A percentile compares a stretch with the other conserved stretches of the same genome.
phyloP scores from a whole-genome alignment of 2,797 vertebrate genomes.

The Scleropages formosus region DNA sequence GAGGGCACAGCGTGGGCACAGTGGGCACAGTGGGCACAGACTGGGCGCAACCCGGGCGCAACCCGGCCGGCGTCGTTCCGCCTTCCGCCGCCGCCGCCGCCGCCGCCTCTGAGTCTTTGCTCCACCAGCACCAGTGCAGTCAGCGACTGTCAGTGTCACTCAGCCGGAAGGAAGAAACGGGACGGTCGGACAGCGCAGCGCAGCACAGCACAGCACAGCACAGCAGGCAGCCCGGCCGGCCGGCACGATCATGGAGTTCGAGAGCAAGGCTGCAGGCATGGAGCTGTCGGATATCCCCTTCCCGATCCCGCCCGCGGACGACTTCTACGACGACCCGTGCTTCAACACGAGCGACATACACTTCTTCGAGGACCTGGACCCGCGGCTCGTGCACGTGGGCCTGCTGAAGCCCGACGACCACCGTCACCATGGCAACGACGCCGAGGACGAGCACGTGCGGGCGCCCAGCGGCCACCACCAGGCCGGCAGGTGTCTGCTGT shows the following conservation, averaged over 20 bases:
- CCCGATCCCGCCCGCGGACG: constrained; percentile 79
- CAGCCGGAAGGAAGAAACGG: too few species aligned
- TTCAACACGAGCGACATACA: constrained; percentile 93
- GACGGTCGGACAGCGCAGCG: too few species aligned
- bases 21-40: too few species aligned
- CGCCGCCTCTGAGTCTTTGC: too few species aligned
- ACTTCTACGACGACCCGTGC: constrained; percentile 94
- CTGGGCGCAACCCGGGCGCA: too few species aligned
- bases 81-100: too few species aligned
- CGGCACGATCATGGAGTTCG: constrained; percentile 24
- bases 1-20: neutral
- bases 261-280: constrained; percentile 61
- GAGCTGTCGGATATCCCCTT: constrained; percentile 88
- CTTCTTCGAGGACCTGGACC: constrained; percentile 96
- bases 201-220: too few species aligned
- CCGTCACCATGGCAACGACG: constrained; percentile 50
- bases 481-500: constrained; percentile 91
- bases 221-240: too few species aligned
- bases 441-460: constrained; percentile 87
- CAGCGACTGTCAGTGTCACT: too few species aligned
- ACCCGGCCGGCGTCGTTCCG: too few species aligned
- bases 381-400: constrained; percentile 85
- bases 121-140: too few species aligned
- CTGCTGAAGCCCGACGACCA: constrained; percentile 83
- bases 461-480: constrained; percentile 85